phyloP scores from a whole-genome alignment of 2,888 invertebrate genomes.

The Rhorus exstirpatorius region DNA sequence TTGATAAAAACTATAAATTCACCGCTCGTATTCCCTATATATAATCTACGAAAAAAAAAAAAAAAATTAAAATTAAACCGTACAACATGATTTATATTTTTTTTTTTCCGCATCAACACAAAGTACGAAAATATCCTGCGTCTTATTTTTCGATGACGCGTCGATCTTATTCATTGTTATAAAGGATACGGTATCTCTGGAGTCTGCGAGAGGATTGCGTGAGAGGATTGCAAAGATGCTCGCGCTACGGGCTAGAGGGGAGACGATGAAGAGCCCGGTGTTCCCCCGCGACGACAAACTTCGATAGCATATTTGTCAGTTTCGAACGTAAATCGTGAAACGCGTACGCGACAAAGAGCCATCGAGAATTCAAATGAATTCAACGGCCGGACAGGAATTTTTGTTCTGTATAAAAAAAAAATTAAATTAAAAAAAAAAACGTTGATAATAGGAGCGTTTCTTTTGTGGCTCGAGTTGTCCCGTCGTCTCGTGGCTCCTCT shows the following conservation, averaged over 20 bases:
- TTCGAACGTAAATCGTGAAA: conserved; percentile 7
- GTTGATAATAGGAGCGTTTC: too few relatives aligned
- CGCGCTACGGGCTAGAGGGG: not conserved
- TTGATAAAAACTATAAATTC: not conserved
- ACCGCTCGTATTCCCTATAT: not conserved
- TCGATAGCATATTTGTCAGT: conserved; percentile 29
- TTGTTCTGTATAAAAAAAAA: too few relatives aligned
- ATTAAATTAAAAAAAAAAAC: too few relatives aligned
- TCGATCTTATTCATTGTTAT: conserved; percentile 7
- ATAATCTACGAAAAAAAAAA: conserved; percentile 8
- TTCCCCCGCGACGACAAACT: conserved; percentile 56
- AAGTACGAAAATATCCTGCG: not conserved
- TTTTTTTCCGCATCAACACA: not conserved
- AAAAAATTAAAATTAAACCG: conserved; percentile 3
- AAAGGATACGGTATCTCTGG: conserved; percentile 28
- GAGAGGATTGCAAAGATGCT: conserved; percentile 59
- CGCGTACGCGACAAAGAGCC: conserved; percentile 61
- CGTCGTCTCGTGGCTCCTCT: too few relatives aligned
- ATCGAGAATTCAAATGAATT: conserved; percentile 57
- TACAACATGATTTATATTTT: not conserved
- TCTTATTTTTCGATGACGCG: conserved; percentile 18
- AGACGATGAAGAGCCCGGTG: conserved; percentile 17
- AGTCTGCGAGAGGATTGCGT: conserved; percentile 57
- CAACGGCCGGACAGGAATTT: not conserved
- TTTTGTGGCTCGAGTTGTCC: too few relatives aligned